A percentile compares a stretch with the other conserved stretches of the same genome.
Conservation (phyloP, 2,113 vertebrate species). For the Orcinus orca region DNA sequence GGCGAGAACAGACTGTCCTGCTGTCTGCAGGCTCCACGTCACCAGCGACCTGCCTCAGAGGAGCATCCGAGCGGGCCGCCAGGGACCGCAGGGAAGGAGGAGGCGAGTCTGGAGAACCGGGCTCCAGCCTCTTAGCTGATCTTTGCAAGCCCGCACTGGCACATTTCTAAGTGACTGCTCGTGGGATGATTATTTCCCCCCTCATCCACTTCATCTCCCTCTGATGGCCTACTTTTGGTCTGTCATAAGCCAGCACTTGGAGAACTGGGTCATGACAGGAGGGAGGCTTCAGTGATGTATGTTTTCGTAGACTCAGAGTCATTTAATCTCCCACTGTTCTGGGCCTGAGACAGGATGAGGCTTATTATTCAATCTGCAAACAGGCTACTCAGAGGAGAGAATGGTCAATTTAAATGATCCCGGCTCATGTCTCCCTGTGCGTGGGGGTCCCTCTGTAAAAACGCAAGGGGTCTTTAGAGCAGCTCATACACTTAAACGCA, state of each 20-base stretch:
- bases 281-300: slow-evolving; percentile 30
- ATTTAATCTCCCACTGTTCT: slow-evolving; percentile 58
- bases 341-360: slow-evolving; percentile 46
- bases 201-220: slow-evolving; percentile 71
- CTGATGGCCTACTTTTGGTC: slow-evolving; percentile 75
- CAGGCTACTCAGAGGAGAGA: slow-evolving; percentile 26
- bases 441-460: neutral
- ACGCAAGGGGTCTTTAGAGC: neutral
- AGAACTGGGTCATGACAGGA: slow-evolving; percentile 76
- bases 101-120: neutral
- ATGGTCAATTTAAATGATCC: neutral
- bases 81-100: neutral
- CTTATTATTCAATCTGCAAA: slow-evolving; percentile 20
- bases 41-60: neutral
- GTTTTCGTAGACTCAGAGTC: slow-evolving; percentile 62
- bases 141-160: slow-evolving; percentile 13
- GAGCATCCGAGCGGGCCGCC: neutral
- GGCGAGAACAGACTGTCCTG: rapidly evolving
- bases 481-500: rapidly evolving
- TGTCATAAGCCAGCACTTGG: slow-evolving; percentile 69
- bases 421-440: neutral
- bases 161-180: slow-evolving; percentile 67
- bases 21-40: neutral
- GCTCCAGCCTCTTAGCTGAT: slow-evolving; percentile 61
- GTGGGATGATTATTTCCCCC: slow-evolving; percentile 42